These are phyloP conservation scores for Pachyrhynchus sulphureomaculatus DNA, from an alignment of 1,140 invertebrate species.

Conservation along the genomic window DNA sequence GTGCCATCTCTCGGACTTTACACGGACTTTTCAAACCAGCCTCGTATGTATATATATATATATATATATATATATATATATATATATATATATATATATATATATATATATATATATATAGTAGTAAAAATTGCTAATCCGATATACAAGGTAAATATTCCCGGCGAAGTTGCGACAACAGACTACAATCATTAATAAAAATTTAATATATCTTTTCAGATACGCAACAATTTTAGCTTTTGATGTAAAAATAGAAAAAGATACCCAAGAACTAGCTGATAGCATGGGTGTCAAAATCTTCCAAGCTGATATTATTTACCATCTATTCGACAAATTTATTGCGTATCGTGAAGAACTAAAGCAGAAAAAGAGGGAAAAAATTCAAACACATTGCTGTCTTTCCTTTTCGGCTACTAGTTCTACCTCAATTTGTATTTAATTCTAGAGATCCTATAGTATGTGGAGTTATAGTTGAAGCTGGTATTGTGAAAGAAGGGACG, in stretches of 20 bases:
- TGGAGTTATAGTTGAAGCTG: constrained; percentile 94
- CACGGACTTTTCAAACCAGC: too few relatives aligned
- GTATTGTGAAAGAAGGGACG: constrained; percentile 93
- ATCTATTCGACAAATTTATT: constrained; percentile 97
- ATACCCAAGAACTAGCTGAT: constrained; percentile 97
- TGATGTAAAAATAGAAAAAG: constrained; percentile 97
- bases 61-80: too few relatives aligned
- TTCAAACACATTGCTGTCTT: constrained; percentile 97
- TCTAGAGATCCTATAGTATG: constrained; percentile 96
- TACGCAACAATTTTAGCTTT: constrained; percentile 98
- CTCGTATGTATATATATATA: too few relatives aligned
- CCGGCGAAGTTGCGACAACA: too few relatives aligned
- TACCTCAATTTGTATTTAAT: constrained; percentile 93
- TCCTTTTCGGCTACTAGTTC: constrained; percentile 86
- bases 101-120: too few relatives aligned
- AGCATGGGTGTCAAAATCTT: constrained; percentile 94
- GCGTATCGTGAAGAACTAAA: constrained; percentile 93
- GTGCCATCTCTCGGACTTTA: too few relatives aligned
- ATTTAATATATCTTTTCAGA: constrained; percentile 58
- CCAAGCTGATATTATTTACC: constrained; percentile 99
- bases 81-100: too few relatives aligned
- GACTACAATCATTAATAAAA: too few relatives aligned
- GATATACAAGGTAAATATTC: too few relatives aligned
- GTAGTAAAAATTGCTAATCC: too few relatives aligned
- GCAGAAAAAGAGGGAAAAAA: constrained; percentile 88